Conservation (phyloP, 2,888 invertebrate genomes). For the Gryllus longicercus region DNA sequence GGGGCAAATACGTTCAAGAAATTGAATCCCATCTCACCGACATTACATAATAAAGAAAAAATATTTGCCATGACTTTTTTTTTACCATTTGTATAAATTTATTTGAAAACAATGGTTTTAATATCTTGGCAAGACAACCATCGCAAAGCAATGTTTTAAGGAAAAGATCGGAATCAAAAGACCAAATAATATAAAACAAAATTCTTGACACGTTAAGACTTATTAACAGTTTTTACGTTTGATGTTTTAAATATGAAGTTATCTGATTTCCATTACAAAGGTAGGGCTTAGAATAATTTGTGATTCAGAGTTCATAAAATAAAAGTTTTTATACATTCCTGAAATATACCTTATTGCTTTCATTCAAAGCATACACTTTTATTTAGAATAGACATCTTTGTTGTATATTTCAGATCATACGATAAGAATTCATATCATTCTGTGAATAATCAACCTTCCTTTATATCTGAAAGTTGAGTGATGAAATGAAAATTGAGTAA, state of each 20-base stretch:
- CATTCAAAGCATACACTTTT: too few species aligned
- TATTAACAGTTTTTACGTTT: too few species aligned
- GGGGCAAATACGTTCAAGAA: not conserved
- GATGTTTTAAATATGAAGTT: too few species aligned
- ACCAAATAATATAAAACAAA: too few species aligned
- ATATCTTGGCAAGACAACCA: not conserved
- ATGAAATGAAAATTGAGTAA: not conserved
- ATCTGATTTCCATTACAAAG: too few species aligned
- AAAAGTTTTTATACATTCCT: conserved; percentile 18
- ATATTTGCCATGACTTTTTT: not conserved
- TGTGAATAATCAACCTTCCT: not conserved
- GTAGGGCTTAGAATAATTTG: too few species aligned
- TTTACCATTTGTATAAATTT: not conserved
- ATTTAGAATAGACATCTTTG: not conserved
- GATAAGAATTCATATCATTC: not conserved
- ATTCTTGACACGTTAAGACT: too few species aligned
- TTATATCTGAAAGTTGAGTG: not conserved
- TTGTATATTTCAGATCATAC: not conserved
- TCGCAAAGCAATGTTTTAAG: too few species aligned
- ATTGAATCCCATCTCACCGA: conserved; percentile 11
- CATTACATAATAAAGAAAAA: not conserved
- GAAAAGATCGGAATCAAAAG: too few species aligned
- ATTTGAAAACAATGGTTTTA: not conserved
- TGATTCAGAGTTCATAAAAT: not conserved
- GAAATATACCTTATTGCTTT: not conserved